A percentile compares a stretch with the other conserved stretches of the same genome.
phyloP scores from a whole-genome alignment of 2,113 vertebrate genomes.

The Phrynosoma platyrhinos region DNA sequence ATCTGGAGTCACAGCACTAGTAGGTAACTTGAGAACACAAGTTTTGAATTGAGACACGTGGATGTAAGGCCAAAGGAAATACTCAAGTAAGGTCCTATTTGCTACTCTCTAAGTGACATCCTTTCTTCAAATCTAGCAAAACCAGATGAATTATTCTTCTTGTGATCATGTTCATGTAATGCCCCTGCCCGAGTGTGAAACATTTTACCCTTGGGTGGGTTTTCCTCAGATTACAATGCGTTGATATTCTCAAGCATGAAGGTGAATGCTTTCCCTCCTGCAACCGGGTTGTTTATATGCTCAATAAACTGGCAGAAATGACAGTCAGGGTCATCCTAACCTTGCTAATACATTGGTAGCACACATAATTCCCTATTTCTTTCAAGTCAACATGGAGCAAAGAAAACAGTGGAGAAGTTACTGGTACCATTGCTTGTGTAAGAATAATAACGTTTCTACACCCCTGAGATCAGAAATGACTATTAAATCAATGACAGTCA shows the following conservation, averaged over 20 bases:
- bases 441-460: background rate
- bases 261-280: conserved; percentile 7
- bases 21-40: no score
- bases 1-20: background rate
- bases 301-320: background rate
- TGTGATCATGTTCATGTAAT: background rate
- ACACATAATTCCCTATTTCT: background rate
- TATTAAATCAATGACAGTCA: background rate
- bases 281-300: background rate
- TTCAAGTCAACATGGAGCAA: background rate
- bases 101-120: background rate
- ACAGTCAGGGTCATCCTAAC: background rate
- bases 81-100: background rate
- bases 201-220: conserved; percentile 2
- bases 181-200: background rate
- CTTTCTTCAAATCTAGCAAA: background rate
- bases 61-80: background rate
- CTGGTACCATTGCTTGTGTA: background rate
- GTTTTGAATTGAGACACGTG: background rate
- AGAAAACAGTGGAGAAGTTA: background rate
- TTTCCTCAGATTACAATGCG: conserved; percentile 14
- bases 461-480: background rate
- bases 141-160: background rate
- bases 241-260: conserved; percentile 15
- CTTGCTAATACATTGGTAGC: background rate